Evolutionary conservation across 2,888 invertebrate genomes (phyloP).

Genomic region (Drosophila villosipedis): DNA sequence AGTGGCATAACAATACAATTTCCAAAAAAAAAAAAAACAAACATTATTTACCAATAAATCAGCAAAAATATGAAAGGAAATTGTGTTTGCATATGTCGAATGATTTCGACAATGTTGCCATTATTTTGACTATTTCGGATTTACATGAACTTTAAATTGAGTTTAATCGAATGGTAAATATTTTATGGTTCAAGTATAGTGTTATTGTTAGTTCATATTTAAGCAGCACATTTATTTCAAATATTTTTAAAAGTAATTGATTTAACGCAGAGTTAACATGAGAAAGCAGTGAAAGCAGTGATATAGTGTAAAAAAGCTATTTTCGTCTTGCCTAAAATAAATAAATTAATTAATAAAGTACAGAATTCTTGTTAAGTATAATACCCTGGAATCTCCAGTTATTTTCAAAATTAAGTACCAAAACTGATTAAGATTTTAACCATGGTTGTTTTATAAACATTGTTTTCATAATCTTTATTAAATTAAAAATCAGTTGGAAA

Average conservation of each 20-base stretch:
- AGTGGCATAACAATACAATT: neutral
- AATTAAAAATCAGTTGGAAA: neutral
- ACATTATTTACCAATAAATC: constrained; percentile 13
- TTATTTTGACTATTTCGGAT: neutral
- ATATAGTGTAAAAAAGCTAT: neutral
- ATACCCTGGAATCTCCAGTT: neutral
- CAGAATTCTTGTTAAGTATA: neutral
- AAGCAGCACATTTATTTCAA: neutral
- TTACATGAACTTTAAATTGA: neutral
- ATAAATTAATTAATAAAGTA: too few relatives aligned
- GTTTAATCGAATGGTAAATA: neutral
- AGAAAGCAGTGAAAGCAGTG: neutral
- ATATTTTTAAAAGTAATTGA: neutral
- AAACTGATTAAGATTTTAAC: neutral
- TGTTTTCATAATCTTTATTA: neutral
- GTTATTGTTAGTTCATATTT: neutral
- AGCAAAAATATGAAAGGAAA: neutral
- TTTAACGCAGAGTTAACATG: neutral
- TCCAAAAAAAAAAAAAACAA: neutral
- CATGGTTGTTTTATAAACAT: neutral
- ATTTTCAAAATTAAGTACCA: too few relatives aligned
- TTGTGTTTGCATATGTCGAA: neutral
- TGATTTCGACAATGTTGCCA: neutral
- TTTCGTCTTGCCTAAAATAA: neutral
- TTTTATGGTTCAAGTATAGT: neutral